These are phyloP conservation scores for Lordiphosa stackelbergi DNA, from an alignment of 1,140 invertebrate species.

Conservation along the genomic window DNA sequence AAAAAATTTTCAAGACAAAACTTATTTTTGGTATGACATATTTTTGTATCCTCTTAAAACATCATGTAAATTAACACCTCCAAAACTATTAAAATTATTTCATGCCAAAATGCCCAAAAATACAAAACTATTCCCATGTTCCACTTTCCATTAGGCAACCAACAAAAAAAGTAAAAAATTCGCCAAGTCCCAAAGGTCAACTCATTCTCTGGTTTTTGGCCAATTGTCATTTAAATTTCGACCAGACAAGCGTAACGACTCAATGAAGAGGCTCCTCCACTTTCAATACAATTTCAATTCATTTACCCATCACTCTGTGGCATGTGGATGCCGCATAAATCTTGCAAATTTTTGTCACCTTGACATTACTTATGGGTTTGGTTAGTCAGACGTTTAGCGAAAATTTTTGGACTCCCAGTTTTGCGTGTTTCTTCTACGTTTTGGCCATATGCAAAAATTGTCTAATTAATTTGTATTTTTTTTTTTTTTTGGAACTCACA, in stretches of 20 bases:
- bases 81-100: conserved; percentile 41
- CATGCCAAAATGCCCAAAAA: conserved; percentile 24
- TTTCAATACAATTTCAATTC: conserved; percentile 23
- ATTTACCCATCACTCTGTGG: conserved; percentile 22
- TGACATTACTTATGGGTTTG: conserved; percentile 33
- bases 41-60: too few species aligned
- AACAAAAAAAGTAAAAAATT: conserved; percentile 47
- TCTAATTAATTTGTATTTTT: conserved; percentile 59
- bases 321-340: conserved; percentile 55
- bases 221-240: conserved; percentile 47
- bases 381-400: neutral
- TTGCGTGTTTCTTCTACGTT: conserved; percentile 28
- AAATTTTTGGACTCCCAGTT: conserved; percentile 27
- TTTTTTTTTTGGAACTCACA: conserved; percentile 36
- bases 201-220: conserved; percentile 15
- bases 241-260: conserved; percentile 10
- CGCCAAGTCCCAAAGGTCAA: conserved; percentile 49
- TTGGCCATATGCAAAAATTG: conserved; percentile 57
- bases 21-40: too few species aligned
- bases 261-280: neutral
- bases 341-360: conserved; percentile 38
- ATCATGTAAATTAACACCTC: neutral
- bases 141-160: conserved; percentile 55
- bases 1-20: too few species aligned
- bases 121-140: conserved; percentile 56